Percentiles rank a stretch among this genome's conserved stretches.
phyloP scores from a whole-genome alignment of 2,113 vertebrate species.

The Chauna torquata region DNA sequence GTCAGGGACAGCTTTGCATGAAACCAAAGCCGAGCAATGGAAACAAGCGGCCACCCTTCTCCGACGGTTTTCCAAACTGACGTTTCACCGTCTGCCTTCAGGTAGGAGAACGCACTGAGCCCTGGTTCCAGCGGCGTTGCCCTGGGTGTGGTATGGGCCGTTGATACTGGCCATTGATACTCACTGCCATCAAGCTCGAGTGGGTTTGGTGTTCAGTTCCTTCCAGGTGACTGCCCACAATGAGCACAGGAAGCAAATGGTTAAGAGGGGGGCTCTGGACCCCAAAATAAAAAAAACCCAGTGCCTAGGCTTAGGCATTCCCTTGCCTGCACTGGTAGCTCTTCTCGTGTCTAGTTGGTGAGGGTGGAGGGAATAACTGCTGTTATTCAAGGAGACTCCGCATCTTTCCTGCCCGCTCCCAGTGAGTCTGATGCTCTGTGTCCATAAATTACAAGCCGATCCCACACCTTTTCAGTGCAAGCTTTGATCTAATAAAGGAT shows the following conservation, averaged over 20 bases:
- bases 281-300: background rate
- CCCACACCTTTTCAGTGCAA: background rate
- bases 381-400: background rate
- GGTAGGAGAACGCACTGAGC: background rate
- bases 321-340: background rate
- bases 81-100: background rate
- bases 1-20: no score
- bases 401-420: fast-evolving
- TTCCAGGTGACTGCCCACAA: no score
- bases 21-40: no score
- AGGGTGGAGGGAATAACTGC: background rate
- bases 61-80: background rate
- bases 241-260: background rate
- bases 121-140: background rate
- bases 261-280: background rate
- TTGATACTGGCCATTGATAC: no score
- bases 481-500: background rate
- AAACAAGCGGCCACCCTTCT: background rate
- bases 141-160: background rate
- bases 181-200: no score
- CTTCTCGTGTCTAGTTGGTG: background rate
- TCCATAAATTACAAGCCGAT: background rate
- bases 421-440: background rate
- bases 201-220: no score
- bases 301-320: background rate